Evolutionary conservation across 2,888 invertebrate genomes (phyloP).

Genomic region (Oxytorus armatus): DNA sequence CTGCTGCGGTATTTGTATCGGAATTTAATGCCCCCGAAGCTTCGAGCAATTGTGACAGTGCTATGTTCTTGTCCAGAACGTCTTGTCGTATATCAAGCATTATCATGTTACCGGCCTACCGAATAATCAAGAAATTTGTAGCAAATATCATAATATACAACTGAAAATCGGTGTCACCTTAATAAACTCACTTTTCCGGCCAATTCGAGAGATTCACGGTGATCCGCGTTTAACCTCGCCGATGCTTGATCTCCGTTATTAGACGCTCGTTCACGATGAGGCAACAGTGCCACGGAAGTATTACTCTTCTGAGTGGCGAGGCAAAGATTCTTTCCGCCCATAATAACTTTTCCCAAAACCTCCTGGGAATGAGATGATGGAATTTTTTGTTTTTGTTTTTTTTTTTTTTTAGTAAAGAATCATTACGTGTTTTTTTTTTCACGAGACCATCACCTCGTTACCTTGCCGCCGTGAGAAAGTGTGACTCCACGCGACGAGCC

Average conservation of each 20-base stretch:
- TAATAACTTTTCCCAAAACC: slow-evolving; percentile 81
- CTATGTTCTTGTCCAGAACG: slow-evolving; percentile 76
- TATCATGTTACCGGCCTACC: slow-evolving; percentile 78
- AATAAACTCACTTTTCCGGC: slow-evolving; percentile 73
- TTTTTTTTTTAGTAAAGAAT: neutral
- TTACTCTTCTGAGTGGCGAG: slow-evolving; percentile 76
- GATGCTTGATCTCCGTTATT: slow-evolving; percentile 77
- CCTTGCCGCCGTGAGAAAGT: slow-evolving; percentile 82
- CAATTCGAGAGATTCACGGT: slow-evolving; percentile 72
- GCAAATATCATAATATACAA: too few relatives aligned
- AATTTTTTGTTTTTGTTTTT: slow-evolving; percentile 10
- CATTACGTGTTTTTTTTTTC: slow-evolving; percentile 6
- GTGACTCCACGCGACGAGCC: slow-evolving; percentile 85
- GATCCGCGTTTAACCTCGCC: slow-evolving; percentile 70
- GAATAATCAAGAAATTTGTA: neutral
- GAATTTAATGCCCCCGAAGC: slow-evolving; percentile 77
- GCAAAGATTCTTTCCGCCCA: slow-evolving; percentile 79
- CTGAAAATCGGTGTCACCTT: too few relatives aligned
- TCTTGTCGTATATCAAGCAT: slow-evolving; percentile 80
- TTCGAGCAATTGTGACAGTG: slow-evolving; percentile 79
- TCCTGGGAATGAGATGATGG: slow-evolving; percentile 73
- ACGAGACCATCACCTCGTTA: slow-evolving; percentile 65
- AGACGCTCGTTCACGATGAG: slow-evolving; percentile 72
- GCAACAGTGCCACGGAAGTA: slow-evolving; percentile 74
- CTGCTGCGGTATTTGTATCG: slow-evolving; percentile 72